phyloP scores from a whole-genome alignment of 2,113 vertebrate species.

The Turnix velox region DNA sequence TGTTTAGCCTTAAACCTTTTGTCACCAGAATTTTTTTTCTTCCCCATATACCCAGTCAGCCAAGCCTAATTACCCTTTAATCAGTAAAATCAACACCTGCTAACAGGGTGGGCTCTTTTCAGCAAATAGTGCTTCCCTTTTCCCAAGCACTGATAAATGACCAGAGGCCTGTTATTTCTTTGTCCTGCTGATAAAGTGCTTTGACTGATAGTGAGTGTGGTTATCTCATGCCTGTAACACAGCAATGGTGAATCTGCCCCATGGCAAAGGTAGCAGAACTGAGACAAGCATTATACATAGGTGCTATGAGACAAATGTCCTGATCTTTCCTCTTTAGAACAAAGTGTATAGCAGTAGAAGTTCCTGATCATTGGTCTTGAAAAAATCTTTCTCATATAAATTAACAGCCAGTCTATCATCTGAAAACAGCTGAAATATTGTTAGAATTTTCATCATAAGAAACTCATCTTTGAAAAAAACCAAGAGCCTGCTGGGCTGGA shows the following conservation, averaged over 20 bases:
- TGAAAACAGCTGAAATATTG: background rate
- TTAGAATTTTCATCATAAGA: background rate
- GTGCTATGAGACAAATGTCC: background rate
- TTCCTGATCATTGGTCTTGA: background rate
- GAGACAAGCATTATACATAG: too few relatives aligned
- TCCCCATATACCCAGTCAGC: background rate
- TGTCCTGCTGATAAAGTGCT: slow-evolving; percentile 17
- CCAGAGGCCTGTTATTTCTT: slow-evolving; percentile 22
- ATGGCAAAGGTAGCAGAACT: too few relatives aligned
- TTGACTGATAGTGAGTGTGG: slow-evolving; percentile 6
- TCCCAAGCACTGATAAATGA: background rate
- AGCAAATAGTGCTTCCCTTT: slow-evolving; percentile 19
- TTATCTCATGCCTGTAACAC: background rate
- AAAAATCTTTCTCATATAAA: background rate
- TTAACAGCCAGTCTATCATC: background rate
- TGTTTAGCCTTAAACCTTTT: slow-evolving; percentile 9
- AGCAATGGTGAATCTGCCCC: slow-evolving; percentile 16
- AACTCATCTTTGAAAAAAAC: background rate
- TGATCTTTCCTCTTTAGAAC: background rate
- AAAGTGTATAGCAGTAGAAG: background rate
- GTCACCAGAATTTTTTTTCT: background rate
- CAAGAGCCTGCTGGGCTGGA: background rate
- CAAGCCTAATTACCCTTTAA: slow-evolving; percentile 51
- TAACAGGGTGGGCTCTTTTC: slow-evolving; percentile 58
- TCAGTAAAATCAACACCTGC: slow-evolving; percentile 63